Conservation (phyloP, 1,140 invertebrate genomes). For the Frieseomelitta varia region DNA sequence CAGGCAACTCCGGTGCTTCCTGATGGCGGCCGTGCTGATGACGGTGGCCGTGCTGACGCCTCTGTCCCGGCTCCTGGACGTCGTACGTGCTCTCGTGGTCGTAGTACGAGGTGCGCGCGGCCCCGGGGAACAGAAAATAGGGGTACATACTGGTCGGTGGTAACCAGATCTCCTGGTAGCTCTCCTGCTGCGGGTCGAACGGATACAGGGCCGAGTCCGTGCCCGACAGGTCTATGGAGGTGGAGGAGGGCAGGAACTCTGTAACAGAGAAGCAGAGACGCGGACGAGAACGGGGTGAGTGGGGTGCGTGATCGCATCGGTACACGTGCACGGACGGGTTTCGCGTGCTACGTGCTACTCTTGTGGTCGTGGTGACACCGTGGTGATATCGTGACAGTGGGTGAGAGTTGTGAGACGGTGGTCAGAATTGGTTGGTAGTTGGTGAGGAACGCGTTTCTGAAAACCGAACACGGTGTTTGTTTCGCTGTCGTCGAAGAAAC, state of each 20-base stretch:
- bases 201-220: conserved; percentile 84
- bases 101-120: conserved; percentile 78
- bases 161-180: conserved; percentile 82
- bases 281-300: conserved; percentile 76
- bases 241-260: conserved; percentile 82
- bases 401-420: neutral
- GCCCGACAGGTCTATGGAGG: conserved; percentile 82
- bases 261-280: conserved; percentile 83
- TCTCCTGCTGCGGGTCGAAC: conserved; percentile 81
- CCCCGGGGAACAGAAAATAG: conserved; percentile 83
- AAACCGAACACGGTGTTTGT: neutral
- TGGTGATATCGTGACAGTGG: conserved; percentile 6
- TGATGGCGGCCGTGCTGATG: conserved; percentile 70
- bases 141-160: conserved; percentile 83
- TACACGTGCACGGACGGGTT: conserved; percentile 62
- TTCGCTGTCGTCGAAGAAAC: too few relatives aligned
- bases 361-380: conserved; percentile 35
- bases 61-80: conserved; percentile 63
- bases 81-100: conserved; percentile 73
- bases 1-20: conserved; percentile 72
- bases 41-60: conserved; percentile 57
- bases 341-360: conserved; percentile 53
- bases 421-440: neutral
- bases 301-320: conserved; percentile 66
- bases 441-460: neutral